Conservation (phyloP, 2,113 vertebrate species). For the Notarius quadriscutis region DNA sequence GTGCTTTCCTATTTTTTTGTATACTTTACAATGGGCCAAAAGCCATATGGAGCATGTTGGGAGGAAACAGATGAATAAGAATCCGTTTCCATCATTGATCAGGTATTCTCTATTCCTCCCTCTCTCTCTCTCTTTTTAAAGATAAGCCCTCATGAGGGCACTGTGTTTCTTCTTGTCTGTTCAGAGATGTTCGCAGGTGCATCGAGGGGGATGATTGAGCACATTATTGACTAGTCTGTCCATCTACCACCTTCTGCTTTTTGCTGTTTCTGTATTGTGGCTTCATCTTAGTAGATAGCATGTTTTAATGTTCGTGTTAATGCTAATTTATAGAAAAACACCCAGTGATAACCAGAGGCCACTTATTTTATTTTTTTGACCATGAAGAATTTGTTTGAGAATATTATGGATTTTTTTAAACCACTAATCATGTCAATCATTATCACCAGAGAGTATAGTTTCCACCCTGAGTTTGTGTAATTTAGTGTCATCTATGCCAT, state of each 20-base stretch:
- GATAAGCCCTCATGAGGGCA: conserved; percentile 24
- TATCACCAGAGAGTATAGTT: conserved; percentile 54
- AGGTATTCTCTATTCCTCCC: conserved; percentile 35
- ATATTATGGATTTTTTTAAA: conserved; percentile 55
- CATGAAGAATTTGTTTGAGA: conserved; percentile 58
- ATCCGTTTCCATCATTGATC: conserved; percentile 46
- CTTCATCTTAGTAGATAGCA: conserved; percentile 52
- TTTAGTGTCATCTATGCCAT: conserved; percentile 48
- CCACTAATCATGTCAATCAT: conserved; percentile 49
- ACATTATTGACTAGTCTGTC: conserved; percentile 43
- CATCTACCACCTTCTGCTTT: conserved; percentile 40
- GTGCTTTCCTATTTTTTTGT: conserved; percentile 53
- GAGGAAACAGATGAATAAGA: conserved; percentile 42
- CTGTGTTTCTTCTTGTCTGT: conserved; percentile 24
- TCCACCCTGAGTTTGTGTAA: conserved; percentile 51
- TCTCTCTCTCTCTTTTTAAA: conserved; percentile 27
- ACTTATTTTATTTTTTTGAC: conserved; percentile 52
- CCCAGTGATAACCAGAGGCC: conserved; percentile 42
- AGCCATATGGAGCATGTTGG: conserved; percentile 52
- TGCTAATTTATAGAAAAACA: conserved; percentile 63
- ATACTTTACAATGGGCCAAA: conserved; percentile 47
- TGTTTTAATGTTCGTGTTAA: conserved; percentile 58
- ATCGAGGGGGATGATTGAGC: conserved; percentile 30
- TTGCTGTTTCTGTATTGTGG: conserved; percentile 52
- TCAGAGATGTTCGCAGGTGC: conserved; percentile 23